Evolutionary conservation across 2,888 invertebrate genomes (phyloP).

Genomic region (Eupithecia exiguata): DNA sequence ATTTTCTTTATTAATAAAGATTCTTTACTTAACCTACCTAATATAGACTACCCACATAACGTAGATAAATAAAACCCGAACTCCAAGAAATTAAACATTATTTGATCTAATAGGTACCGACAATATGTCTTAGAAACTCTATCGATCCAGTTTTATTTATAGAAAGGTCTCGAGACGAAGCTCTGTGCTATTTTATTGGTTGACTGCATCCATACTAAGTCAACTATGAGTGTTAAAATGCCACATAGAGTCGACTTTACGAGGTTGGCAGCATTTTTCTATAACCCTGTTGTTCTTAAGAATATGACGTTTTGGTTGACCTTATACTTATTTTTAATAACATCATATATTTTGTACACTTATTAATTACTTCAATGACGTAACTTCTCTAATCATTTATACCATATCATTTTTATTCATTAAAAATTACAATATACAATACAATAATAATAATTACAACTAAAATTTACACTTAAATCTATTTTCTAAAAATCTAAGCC

Average conservation of each 20-base stretch:
- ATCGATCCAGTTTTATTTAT: constrained; percentile 17
- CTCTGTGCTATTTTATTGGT: constrained; percentile 16
- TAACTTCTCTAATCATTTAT: neutral
- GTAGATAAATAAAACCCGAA: neutral
- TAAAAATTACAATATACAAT: too few species aligned
- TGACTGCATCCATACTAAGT: constrained; percentile 15
- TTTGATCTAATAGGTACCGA: neutral
- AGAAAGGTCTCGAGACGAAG: constrained; percentile 14
- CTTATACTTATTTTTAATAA: neutral
- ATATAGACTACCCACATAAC: neutral
- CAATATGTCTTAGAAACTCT: neutral
- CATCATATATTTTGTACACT: neutral
- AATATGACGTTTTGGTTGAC: neutral
- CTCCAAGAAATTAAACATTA: neutral
- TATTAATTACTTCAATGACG: too few species aligned
- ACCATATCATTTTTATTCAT: too few species aligned
- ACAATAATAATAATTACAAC: too few species aligned
- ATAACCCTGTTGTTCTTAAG: neutral
- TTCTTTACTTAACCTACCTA: too few species aligned
- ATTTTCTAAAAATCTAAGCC: too few species aligned
- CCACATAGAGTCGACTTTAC: neutral
- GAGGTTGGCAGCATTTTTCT: constrained; percentile 6
- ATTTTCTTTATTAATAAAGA: too few species aligned
- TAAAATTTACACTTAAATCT: too few species aligned
- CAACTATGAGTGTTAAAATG: neutral